Conservation (phyloP, 1,140 invertebrate genomes). For the Trachymyrmex cornetzi region DNA sequence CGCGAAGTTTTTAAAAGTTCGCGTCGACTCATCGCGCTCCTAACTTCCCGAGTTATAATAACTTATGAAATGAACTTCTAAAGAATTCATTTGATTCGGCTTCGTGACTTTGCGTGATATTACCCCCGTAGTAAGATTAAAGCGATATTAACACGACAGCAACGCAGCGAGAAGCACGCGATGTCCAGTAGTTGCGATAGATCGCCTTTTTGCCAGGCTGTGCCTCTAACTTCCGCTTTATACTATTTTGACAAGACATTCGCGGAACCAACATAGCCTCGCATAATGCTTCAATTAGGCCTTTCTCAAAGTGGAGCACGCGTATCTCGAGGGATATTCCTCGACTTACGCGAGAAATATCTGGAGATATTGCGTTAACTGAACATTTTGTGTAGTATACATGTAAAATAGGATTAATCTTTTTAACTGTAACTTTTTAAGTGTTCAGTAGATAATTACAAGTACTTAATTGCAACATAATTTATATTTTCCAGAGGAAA, state of each 20-base stretch:
- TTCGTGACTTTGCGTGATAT: constrained; percentile 49
- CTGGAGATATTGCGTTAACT: not conserved
- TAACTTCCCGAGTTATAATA: constrained; percentile 49
- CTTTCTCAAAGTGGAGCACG: constrained; percentile 14
- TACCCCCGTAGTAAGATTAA: constrained; percentile 45
- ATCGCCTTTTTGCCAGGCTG: constrained; percentile 36
- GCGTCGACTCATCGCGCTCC: constrained; percentile 35
- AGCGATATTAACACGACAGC: constrained; percentile 48
- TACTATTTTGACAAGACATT: constrained; percentile 32
- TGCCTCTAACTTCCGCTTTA: constrained; percentile 27
- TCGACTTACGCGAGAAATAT: not conserved
- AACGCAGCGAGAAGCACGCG: constrained; percentile 41
- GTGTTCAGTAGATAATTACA: not conserved
- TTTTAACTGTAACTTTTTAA: not conserved
- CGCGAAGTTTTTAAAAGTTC: constrained; percentile 32
- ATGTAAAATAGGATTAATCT: not conserved
- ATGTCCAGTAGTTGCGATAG: constrained; percentile 41
- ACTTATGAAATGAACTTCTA: constrained; percentile 50
- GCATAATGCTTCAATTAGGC: not conserved
- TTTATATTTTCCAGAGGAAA: not conserved
- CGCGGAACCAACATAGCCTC: not conserved
- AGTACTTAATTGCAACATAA: not conserved
- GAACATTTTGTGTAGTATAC: not conserved
- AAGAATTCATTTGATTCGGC: constrained; percentile 57
- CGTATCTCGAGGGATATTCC: not conserved